Conservation (phyloP, 2,113 vertebrate species). For the Meriones unguiculatus region DNA sequence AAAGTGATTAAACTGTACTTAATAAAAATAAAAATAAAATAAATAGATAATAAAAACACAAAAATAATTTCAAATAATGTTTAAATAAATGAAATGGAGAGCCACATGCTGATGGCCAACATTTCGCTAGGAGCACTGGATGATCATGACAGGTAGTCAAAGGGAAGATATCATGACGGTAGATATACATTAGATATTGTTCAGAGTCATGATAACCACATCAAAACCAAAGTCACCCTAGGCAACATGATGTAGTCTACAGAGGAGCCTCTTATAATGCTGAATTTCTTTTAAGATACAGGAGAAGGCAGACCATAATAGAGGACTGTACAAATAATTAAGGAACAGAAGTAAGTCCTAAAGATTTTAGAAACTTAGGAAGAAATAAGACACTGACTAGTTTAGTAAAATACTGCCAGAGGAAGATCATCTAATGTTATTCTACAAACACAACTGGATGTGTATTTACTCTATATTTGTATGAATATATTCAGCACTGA, state of each 20-base stretch:
- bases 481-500: not conserved
- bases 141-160: not conserved
- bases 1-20: no score
- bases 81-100: no score
- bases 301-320: not conserved
- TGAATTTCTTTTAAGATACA: not conserved
- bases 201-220: not conserved
- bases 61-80: not conserved
- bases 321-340: not conserved
- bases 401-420: not conserved
- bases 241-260: not conserved
- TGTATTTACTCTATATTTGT: not conserved
- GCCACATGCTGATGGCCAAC: not conserved
- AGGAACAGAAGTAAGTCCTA: not conserved
- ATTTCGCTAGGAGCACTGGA: fast-evolving
- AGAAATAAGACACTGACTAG: not conserved
- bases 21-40: no score
- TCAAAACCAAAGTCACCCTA: not conserved
- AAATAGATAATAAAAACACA: no score
- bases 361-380: not conserved
- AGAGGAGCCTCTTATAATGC: not conserved
- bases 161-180: not conserved
- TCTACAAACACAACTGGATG: not conserved
- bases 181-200: not conserved
- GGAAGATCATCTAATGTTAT: not conserved